These are phyloP conservation scores for Pomatostomus ruficeps DNA, from an alignment of 2,113 vertebrate species.

Conservation along the genomic window DNA sequence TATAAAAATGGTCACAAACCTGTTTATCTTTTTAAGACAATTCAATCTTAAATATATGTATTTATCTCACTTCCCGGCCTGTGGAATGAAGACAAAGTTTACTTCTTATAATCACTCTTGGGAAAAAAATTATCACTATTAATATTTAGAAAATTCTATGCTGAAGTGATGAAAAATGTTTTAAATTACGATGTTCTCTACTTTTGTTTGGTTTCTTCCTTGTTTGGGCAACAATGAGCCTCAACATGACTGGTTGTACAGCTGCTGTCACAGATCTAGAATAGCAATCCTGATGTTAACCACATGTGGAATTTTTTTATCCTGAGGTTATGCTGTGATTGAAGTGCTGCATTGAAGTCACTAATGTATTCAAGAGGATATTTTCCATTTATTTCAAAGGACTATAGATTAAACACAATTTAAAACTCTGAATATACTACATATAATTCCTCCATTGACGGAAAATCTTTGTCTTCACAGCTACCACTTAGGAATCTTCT, in stretches of 20 bases:
- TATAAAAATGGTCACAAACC: background rate
- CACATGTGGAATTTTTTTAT: background rate
- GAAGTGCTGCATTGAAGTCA: background rate
- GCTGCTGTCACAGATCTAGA: background rate
- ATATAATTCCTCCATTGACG: background rate
- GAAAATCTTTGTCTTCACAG: background rate
- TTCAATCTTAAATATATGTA: background rate
- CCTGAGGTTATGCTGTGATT: background rate
- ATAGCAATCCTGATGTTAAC: background rate
- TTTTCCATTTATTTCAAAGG: background rate
- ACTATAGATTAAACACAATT: background rate
- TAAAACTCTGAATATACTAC: background rate
- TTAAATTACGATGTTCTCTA: background rate
- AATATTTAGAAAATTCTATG: background rate
- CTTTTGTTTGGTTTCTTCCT: background rate
- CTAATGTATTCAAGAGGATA: background rate
- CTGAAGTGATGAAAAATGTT: background rate
- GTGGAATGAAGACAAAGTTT: background rate
- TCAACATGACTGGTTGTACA: background rate
- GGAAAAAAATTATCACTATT: background rate
- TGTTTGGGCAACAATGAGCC: background rate
- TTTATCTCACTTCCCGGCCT: background rate
- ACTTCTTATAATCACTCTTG: background rate
- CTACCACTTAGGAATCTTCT: background rate
- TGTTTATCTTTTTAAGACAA: background rate